Percentiles rank a stretch among this genome's conserved stretches.
These are phyloP conservation scores for Hemiscyllium ocellatum DNA, from an alignment of 2,113 vertebrate species.

Conservation along the genomic window DNA sequence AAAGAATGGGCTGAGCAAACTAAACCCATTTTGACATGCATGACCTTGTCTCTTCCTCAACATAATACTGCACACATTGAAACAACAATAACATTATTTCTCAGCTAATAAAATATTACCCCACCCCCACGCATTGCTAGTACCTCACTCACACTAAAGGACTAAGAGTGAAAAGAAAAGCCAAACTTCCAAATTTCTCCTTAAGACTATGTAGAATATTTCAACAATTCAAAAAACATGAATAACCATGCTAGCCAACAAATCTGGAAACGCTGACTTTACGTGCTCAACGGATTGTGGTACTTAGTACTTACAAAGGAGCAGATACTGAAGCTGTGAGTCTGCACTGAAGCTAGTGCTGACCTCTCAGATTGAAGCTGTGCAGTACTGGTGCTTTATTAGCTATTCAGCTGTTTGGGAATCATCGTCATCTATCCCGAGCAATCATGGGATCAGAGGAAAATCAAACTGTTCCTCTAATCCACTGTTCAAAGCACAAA, in stretches of 20 bases:
- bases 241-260: not conserved
- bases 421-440: not conserved
- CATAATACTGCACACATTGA: not conserved
- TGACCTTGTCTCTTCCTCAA: not conserved
- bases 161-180: not conserved
- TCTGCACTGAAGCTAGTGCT: not conserved
- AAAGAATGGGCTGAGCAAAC: not conserved
- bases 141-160: not conserved
- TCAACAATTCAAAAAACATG: not conserved
- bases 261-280: not conserved
- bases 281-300: not conserved
- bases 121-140: not conserved
- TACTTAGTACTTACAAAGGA: not conserved
- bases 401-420: constrained; percentile 16
- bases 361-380: not conserved
- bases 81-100: not conserved
- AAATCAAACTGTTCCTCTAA: not conserved
- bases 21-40: not conserved
- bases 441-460: constrained; percentile 16
- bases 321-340: not conserved
- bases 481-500: not conserved
- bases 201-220: not conserved
- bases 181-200: not conserved
- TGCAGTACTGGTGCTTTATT: not conserved
- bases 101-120: not conserved